These are phyloP conservation scores for Allobates femoralis DNA, from an alignment of 2,797 vertebrate genomes.

Conservation along the genomic window DNA sequence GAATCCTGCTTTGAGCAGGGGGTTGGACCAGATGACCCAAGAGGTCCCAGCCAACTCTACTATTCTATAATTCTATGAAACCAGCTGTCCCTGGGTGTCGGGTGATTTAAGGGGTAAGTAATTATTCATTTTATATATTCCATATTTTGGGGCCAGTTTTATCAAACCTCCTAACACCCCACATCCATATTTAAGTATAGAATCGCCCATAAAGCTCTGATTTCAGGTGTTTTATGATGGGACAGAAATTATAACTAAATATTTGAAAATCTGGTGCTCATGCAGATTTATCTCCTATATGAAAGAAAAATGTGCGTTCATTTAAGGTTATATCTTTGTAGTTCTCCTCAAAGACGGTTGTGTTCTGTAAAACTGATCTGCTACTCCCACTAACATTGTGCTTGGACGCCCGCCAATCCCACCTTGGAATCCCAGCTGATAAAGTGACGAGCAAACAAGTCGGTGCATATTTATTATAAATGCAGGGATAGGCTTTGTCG, in stretches of 20 bases:
- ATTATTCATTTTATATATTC: no score
- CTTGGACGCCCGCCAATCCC: slow-evolving; percentile 71
- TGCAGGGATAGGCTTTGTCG: slow-evolving; percentile 70
- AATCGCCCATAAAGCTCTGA: not conserved
- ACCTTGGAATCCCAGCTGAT: slow-evolving; percentile 72
- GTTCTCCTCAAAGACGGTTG: slow-evolving; percentile 63
- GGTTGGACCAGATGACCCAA: no score
- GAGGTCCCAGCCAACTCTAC: no score
- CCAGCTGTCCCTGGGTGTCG: no score
- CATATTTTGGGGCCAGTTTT: no score
- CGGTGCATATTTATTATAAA: slow-evolving; percentile 72
- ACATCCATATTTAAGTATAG: not conserved
- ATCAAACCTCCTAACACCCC: no score
- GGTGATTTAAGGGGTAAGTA: no score
- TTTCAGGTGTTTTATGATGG: not conserved
- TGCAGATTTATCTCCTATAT: slow-evolving; percentile 4
- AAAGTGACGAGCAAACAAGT: slow-evolving; percentile 69
- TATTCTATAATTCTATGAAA: no score
- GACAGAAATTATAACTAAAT: slow-evolving; percentile 3
- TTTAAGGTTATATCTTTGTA: slow-evolving; percentile 56
- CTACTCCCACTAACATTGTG: slow-evolving; percentile 65
- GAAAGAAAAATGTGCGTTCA: slow-evolving; percentile 54
- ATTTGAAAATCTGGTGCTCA: not conserved
- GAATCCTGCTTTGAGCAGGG: no score
- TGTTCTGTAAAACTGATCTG: slow-evolving; percentile 67